Conservation (phyloP, 2,113 vertebrate genomes). For the Pelvicachromis taeniatus region DNA sequence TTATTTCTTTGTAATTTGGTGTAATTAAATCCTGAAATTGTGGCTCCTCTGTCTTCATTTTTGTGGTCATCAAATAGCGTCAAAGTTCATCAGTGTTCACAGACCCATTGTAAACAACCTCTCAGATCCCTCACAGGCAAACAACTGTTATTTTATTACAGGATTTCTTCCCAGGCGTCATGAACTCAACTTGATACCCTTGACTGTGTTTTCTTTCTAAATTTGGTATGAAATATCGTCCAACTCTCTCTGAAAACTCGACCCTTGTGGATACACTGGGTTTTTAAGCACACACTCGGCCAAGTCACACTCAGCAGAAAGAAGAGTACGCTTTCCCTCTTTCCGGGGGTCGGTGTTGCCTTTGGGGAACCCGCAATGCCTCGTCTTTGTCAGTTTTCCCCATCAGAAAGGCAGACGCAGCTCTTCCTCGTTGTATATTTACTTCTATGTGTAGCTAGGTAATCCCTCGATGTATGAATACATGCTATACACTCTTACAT, state of each 20-base stretch:
- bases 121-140: conserved; percentile 7
- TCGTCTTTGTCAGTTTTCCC: not conserved
- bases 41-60: not conserved
- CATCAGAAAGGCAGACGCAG: not conserved
- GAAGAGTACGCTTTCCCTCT: conserved; percentile 14
- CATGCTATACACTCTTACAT: not conserved
- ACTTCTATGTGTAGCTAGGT: not conserved
- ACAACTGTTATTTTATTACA: conserved; percentile 44
- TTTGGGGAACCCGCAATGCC: not conserved
- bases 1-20: not conserved
- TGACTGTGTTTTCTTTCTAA: conserved; percentile 49
- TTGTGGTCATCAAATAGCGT: not conserved
- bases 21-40: not conserved
- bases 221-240: conserved; percentile 34
- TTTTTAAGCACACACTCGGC: conserved; percentile 1
- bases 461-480: not conserved
- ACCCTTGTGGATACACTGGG: conserved; percentile 28
- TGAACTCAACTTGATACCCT: conserved; percentile 33
- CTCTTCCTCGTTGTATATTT: not conserved
- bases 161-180: conserved; percentile 33
- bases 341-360: conserved; percentile 7
- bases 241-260: not conserved
- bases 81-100: conserved; percentile 10
- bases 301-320: conserved; percentile 19
- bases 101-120: conserved; percentile 9